Evolutionary conservation across 2,888 invertebrate genomes (phyloP).

Genomic region (Scaptomyza polygonia): DNA sequence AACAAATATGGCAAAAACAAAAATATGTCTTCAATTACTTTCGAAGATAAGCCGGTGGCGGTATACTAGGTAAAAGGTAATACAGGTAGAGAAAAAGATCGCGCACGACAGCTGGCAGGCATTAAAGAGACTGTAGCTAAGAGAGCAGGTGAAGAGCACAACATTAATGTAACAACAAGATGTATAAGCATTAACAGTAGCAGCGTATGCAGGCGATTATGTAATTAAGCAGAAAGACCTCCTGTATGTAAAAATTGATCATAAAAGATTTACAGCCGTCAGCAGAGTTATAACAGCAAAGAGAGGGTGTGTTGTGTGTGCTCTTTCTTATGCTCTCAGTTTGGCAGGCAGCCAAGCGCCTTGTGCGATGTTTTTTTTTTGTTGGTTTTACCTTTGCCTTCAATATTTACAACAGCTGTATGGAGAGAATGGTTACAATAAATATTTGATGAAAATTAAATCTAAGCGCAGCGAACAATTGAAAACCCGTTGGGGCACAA

Average conservation of each 20-base stretch:
- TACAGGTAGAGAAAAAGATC: conserved; percentile 39
- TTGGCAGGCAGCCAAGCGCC: conserved; percentile 49
- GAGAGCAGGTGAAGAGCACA: conserved; percentile 5
- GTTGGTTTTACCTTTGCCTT: conserved; percentile 44
- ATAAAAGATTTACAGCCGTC: conserved; percentile 15
- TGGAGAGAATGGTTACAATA: conserved; percentile 49
- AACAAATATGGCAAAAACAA: conserved; percentile 51
- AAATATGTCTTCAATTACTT: conserved; percentile 10
- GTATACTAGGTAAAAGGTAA: conserved; percentile 33
- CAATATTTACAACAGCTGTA: conserved; percentile 39
- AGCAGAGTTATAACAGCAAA: conserved; percentile 14
- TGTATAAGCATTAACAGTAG: conserved; percentile 1
- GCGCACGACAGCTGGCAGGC: conserved; percentile 7
- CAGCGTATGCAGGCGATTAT: conserved; percentile 10
- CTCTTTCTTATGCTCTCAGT: conserved; percentile 16
- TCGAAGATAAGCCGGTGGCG: conserved; percentile 43
- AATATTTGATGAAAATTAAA: conserved; percentile 58
- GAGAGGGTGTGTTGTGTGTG: not conserved
- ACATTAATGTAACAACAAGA: conserved; percentile 2
- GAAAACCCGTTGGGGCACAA: conserved; percentile 23
- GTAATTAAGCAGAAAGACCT: conserved; percentile 2
- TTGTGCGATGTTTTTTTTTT: conserved; percentile 31
- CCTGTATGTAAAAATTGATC: conserved; percentile 14
- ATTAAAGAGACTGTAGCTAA: not conserved
- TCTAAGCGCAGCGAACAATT: conserved; percentile 43